Evolutionary conservation across 2,113 vertebrate species (phyloP), one percentile per base, ranked within the genome.

Genomic region (Upupa epops): DNA sequence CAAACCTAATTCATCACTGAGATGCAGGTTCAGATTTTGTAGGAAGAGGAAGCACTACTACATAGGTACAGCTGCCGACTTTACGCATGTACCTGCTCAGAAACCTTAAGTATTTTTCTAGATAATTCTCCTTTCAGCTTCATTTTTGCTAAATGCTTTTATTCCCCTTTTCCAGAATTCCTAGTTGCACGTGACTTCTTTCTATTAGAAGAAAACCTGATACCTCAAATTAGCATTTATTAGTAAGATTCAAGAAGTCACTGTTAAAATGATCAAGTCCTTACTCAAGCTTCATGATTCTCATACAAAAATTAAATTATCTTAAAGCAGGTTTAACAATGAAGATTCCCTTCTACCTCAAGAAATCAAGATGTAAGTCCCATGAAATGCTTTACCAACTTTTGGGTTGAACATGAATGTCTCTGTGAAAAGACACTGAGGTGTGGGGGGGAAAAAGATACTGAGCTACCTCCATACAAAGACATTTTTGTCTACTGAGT

Each of bases 361-460:
- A 66, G 20, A 80, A 72, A 66, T 32, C 11, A 59, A 78, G 86
- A 46, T 9, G 11, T 5, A 61, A 54, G 36, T 37, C 21, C 11
- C 7, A 46, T 5, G 36, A 83, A 71, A 75, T 34, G 26, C 3
- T 51, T 11, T 18, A 31, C 9, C 8, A 61, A 40, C 8, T 70
- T 32, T 54, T 40, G 19, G 22, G 45, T 70, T 76, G 37, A 79
- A 89, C 83, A 89, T 8, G 16, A 3, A 6, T 29, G 9, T 64
- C 63, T 75, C 13, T 26, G 49, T 12, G 29, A 82, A 46, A 7
- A 74, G 73, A 66, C 4, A 61, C 0, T 22, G 0, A 42, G 3
- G 2, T 1, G 4, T 2, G 1, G 5, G 6, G 8, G 18, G 36
- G 6, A 32, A 36, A 28, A n/a, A 82, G 6, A 73, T 81, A 68